phyloP scores from a whole-genome alignment of 2,888 invertebrate genomes.

The Campoplex nolae region DNA sequence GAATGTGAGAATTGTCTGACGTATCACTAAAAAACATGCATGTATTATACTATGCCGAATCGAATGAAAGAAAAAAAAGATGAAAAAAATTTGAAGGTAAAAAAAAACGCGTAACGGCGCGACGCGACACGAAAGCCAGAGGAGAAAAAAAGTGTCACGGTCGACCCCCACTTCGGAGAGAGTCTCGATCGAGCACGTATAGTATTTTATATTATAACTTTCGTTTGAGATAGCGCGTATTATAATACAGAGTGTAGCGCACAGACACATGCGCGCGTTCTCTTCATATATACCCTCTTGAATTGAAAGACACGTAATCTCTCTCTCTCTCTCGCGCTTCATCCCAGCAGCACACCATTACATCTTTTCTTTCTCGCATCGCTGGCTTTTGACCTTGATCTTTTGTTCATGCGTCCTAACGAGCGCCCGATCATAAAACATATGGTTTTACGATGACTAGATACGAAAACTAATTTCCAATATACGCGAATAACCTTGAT shows the following conservation, averaged over 20 bases:
- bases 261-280: not conserved
- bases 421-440: not conserved
- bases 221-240: conserved; percentile 41
- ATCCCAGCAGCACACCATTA: too few relatives aligned
- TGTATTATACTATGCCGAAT: not conserved
- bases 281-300: not conserved
- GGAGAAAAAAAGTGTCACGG: conserved; percentile 75
- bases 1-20: too few relatives aligned
- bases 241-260: conserved; percentile 56
- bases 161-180: conserved; percentile 71
- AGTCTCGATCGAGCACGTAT: conserved; percentile 61
- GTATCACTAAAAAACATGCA: too few relatives aligned
- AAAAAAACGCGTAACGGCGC: conserved; percentile 7
- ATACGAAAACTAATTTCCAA: not conserved
- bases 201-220: conserved; percentile 43
- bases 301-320: too few relatives aligned
- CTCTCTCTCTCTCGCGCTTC: too few relatives aligned
- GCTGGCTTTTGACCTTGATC: conserved; percentile 33
- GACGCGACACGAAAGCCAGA: conserved; percentile 20
- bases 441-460: not conserved
- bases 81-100: too few relatives aligned
- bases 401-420: conserved; percentile 1
- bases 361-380: conserved; percentile 17
- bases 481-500: not conserved
- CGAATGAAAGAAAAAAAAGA: not conserved